These are phyloP conservation scores for Sphaeramia orbicularis DNA, from an alignment of 2,797 vertebrate genomes.

Conservation along the genomic window DNA sequence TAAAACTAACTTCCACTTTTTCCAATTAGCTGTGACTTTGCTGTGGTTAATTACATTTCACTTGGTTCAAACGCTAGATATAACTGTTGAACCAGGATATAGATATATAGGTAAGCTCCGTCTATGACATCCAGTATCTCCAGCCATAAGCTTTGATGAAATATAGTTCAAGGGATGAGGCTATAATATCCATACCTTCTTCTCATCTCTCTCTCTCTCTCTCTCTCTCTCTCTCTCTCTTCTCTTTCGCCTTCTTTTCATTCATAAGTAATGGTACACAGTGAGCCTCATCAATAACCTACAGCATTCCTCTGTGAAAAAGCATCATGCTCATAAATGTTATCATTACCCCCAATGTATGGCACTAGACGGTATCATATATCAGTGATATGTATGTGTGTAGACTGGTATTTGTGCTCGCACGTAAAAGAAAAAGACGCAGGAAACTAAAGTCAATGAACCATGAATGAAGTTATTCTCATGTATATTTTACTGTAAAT, in stretches of 20 bases:
- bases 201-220: conserved; percentile 64
- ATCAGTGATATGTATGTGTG: conserved; percentile 50
- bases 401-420: conserved; percentile 37
- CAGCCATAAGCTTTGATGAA: conserved; percentile 80
- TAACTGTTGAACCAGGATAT: background rate
- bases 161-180: conserved; percentile 78
- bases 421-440: conserved; percentile 15
- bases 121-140: conserved; percentile 60
- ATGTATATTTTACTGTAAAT: conserved; percentile 56
- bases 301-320: conserved; percentile 71
- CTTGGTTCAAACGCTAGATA: conserved; percentile 63
- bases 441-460: conserved; percentile 30
- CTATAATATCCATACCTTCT: conserved; percentile 75
- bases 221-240: no score
- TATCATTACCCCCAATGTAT: conserved; percentile 76
- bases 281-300: conserved; percentile 83
- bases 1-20: conserved; percentile 62
- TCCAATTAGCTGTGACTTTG: conserved; percentile 76
- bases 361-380: conserved; percentile 47
- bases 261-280: conserved; percentile 84
- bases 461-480: conserved; percentile 46
- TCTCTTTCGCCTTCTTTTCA: conserved; percentile 72
- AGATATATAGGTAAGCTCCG: conserved; percentile 25
- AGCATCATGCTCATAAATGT: conserved; percentile 80
- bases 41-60: conserved; percentile 75